A percentile compares a stretch with the other conserved stretches of the same genome.
Evolutionary conservation across 2,113 vertebrate genomes (phyloP).

Genomic region (Plecotus auritus): DNA sequence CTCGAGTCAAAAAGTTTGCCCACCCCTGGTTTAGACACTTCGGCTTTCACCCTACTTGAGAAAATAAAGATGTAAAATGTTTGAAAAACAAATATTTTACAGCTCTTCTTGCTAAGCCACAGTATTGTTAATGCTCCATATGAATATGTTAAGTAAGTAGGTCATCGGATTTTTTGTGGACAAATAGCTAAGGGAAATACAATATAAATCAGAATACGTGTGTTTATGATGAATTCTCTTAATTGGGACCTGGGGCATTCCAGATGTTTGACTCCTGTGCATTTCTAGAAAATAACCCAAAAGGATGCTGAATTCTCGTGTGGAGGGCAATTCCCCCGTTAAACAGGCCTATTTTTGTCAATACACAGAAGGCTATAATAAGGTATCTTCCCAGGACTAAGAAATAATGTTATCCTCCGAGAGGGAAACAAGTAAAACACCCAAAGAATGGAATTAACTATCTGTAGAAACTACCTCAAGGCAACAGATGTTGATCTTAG

Average conservation of each 20-base stretch:
- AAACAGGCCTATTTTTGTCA: background rate
- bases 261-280: background rate
- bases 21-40: background rate
- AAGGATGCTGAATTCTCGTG: background rate
- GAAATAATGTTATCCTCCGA: background rate
- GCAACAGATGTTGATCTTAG: background rate
- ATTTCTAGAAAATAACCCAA: background rate
- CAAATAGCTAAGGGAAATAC: background rate
- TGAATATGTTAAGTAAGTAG: background rate
- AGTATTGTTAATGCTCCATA: background rate
- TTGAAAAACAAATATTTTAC: background rate
- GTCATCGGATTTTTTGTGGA: background rate
- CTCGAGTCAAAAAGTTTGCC: too few relatives aligned
- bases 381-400: background rate
- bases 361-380: background rate
- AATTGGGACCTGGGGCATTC: background rate
- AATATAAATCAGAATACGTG: conserved; percentile 3
- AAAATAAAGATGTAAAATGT: background rate
- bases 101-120: background rate
- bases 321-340: background rate
- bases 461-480: background rate
- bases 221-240: background rate
- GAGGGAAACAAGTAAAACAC: background rate
- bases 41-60: background rate
- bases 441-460: background rate